Percentiles rank a stretch among this genome's conserved stretches.
Conservation (phyloP, 2,113 vertebrate genomes). For the Aptenodytes patagonicus region DNA sequence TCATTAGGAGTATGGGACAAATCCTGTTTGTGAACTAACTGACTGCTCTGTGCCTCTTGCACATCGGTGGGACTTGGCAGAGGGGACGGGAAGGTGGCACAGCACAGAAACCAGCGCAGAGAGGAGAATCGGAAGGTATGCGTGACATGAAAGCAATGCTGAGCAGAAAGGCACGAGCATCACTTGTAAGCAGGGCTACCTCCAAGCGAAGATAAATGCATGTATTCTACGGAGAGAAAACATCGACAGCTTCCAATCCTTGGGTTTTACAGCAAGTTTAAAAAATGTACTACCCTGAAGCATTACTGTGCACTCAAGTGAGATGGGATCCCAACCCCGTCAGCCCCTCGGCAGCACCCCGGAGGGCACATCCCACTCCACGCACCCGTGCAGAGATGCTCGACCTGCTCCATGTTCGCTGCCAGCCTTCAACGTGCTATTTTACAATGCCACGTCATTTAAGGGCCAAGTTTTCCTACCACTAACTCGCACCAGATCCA, state of each 20-base stretch:
- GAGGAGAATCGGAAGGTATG: background rate
- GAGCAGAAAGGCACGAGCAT: background rate
- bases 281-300: rapidly evolving
- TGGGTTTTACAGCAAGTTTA: rapidly evolving
- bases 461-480: background rate
- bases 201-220: rapidly evolving
- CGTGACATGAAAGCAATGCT: rapidly evolving
- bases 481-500: background rate
- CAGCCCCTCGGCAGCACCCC: background rate
- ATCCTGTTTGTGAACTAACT: background rate
- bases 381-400: background rate
- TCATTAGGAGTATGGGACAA: rapidly evolving
- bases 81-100: background rate
- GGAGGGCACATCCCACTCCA: background rate
- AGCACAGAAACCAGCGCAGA: rapidly evolving
- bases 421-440: background rate
- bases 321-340: background rate
- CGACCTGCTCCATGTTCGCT: background rate
- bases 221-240: rapidly evolving
- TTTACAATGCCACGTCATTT: rapidly evolving
- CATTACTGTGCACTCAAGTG: background rate
- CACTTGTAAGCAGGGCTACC: rapidly evolving
- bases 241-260: rapidly evolving
- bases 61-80: rapidly evolving
- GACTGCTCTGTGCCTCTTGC: rapidly evolving